Base-by-base conservation (phyloP, 2,797 vertebrate species). In the Galaxias olidus region DNA sequence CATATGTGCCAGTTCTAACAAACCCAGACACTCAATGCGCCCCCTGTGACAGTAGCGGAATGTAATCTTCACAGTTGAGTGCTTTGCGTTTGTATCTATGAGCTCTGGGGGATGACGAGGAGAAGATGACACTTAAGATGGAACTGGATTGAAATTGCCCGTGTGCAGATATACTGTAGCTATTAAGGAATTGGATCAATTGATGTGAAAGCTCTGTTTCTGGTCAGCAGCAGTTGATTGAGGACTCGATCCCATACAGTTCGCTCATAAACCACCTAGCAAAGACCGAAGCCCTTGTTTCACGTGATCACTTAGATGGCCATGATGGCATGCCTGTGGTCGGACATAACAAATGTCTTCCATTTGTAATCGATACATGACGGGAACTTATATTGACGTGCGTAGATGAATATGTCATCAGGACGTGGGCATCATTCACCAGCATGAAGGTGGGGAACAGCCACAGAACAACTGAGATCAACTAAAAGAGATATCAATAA, bases 281-380 rank as follows among this genome's bases (percentile, higher is more conserved):
- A 46, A 9, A 46, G 14, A 4, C 46, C 4, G n/a, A 48, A 60
- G 54, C 51, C 41, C 65, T 47, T 50, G 45, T 61, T 63, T 61
- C 52, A 56, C 59, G 44, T 49, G 54, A 72, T 69, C 48, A 64
- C 76, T 73, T 59, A 77, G 64, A 63, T 19, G 45, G 68, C 65
- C 58, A 68, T 11, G 0, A 14, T 57, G 58, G 70, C 67, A 71
- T 43, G 30, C 65, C 19, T 61, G 65, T 65, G 56, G 56, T 40
- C 1, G 2, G 45, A 50, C 17, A 55, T 67, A 66, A 68, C 66
- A 77, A 77, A 74, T 47, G 68, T 59, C 10, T 57, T 51, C 41
- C 66, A 44, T 57, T 73, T 9, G 8, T 54, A 60, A 83, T 85
- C 80, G 81, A 80, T 83, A 79, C 30, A 68, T 75, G 58, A 47